Percentiles rank a stretch among this genome's conserved stretches.
Evolutionary conservation across 2,797 vertebrate species (phyloP).

Genomic region (Hippocampus kuda): DNA sequence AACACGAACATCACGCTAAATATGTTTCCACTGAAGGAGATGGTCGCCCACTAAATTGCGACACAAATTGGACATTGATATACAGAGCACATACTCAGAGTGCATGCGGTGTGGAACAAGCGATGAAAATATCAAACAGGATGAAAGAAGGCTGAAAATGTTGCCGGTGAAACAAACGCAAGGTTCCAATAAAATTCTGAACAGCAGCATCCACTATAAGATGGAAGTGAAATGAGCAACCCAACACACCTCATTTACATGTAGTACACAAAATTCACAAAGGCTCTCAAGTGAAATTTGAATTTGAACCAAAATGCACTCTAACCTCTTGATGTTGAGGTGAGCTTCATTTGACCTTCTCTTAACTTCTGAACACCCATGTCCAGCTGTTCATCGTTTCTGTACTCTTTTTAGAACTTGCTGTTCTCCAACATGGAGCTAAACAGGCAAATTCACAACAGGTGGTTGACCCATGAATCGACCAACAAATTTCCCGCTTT

Average conservation of each 20-base stretch:
- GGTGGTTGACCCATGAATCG: not conserved
- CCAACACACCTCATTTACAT: too few species aligned
- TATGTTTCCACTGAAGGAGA: not conserved
- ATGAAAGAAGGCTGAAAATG: slow-evolving; percentile 40
- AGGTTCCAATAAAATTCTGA: slow-evolving; percentile 44
- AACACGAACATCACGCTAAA: not conserved
- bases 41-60: not conserved
- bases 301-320: not conserved
- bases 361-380: not conserved
- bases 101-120: slow-evolving; percentile 6
- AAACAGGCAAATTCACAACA: not conserved
- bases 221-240: too few species aligned
- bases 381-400: not conserved
- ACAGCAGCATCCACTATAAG: too few species aligned
- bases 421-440: not conserved
- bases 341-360: not conserved
- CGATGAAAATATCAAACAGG: slow-evolving; percentile 38
- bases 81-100: not conserved
- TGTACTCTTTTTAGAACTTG: not conserved
- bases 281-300: not conserved
- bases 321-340: not conserved
- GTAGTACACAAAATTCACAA: too few species aligned
- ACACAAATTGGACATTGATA: not conserved
- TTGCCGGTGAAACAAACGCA: slow-evolving; percentile 40
- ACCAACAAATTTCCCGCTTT: not conserved